Percentiles rank a stretch among this genome's conserved stretches.
phyloP scores from a whole-genome alignment of 92 coral and sea anemone species.

The Actinostola sp. region DNA sequence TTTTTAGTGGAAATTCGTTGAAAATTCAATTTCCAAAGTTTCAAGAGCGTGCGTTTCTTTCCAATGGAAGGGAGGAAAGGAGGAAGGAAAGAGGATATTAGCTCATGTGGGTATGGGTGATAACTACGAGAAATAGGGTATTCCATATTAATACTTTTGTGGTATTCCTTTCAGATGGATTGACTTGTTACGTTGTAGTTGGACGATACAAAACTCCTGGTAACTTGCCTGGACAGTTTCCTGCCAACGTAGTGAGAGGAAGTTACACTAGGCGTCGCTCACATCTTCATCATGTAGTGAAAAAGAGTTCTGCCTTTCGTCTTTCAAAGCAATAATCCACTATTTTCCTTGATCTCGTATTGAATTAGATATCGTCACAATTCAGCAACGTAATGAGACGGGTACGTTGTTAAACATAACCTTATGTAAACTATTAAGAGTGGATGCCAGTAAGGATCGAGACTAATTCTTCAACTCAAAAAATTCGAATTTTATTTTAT shows the following conservation, averaged over 20 bases:
- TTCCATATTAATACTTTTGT: background rate
- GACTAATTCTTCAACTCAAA: too few relatives aligned
- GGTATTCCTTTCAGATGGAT: background rate
- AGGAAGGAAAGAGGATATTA: background rate
- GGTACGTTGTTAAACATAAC: too few relatives aligned
- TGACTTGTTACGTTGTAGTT: conserved; percentile 13
- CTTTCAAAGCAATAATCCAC: background rate
- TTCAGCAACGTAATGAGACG: too few relatives aligned
- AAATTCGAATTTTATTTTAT: too few relatives aligned
- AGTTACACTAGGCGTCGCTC: conserved; percentile 3
- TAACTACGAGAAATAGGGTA: background rate
- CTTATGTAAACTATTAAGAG: too few relatives aligned
- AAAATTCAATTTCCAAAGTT: too few relatives aligned
- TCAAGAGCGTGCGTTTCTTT: too few relatives aligned
- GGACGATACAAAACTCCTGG: conserved; percentile 12
- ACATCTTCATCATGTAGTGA: background rate
- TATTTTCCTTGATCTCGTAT: background rate
- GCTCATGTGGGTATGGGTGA: background rate
- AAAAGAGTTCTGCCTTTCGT: background rate
- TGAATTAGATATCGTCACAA: too few relatives aligned
- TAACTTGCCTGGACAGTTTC: conserved; percentile 16
- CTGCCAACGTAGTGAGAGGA: conserved; percentile 25
- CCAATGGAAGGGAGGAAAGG: too few relatives aligned
- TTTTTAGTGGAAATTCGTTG: too few relatives aligned
- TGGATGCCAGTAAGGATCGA: too few relatives aligned